Evolutionary conservation across 2,113 vertebrate species (phyloP).

Genomic region (Vulpes lagopus): DNA sequence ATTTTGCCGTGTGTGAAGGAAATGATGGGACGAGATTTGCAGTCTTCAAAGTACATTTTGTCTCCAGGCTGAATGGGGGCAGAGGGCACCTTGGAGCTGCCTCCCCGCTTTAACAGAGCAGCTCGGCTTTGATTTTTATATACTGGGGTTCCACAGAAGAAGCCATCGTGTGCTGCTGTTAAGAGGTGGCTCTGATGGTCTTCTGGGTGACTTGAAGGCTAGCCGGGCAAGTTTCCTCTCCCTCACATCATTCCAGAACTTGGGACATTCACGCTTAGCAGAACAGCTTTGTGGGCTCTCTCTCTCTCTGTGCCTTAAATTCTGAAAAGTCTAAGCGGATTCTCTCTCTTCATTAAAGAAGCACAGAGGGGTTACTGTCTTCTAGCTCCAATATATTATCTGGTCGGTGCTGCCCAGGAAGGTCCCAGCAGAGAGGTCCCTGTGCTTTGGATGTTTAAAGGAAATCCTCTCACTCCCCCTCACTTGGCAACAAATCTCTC

Average conservation of each 20-base stretch:
- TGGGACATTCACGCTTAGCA: neutral
- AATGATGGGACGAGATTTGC: neutral
- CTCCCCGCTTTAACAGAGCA: neutral
- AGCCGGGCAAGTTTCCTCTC: neutral
- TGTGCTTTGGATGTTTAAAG: neutral
- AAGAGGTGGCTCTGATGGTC: neutral
- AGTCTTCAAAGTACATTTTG: neutral
- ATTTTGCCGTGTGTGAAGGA: neutral
- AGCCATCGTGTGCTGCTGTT: rapidly evolving
- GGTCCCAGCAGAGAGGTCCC: neutral
- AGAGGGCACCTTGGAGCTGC: rapidly evolving
- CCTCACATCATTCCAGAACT: neutral
- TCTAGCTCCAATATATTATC: neutral
- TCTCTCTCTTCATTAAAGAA: constrained; percentile 27
- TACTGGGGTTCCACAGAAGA: neutral
- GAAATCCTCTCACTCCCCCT: neutral
- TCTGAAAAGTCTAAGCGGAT: constrained; percentile 27
- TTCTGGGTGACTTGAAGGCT: neutral
- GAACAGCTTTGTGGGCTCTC: neutral
- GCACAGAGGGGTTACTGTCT: neutral
- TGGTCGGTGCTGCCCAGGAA: neutral
- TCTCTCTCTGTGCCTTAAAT: neutral
- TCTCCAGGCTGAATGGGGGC: neutral
- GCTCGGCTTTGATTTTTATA: neutral
- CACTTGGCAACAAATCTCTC: neutral